Base-by-base conservation (phyloP, 1,140 invertebrate genomes). In the Battus philenor region DNA sequence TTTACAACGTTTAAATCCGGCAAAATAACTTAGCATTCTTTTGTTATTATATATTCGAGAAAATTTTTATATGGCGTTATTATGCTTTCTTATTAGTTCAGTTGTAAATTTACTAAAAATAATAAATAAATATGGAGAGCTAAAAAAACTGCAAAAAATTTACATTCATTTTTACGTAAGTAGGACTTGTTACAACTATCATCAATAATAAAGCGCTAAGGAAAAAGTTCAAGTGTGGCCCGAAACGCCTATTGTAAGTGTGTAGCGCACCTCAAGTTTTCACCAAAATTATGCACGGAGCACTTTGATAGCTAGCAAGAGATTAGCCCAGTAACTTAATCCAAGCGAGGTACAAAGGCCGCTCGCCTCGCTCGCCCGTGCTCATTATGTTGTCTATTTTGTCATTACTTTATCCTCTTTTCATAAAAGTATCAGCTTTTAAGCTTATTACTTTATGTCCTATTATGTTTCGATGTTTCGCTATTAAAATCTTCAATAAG, bases 371-470 rank as follows among this genome's bases (percentile, higher is more conserved):
- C 36, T 26, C 36, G 36, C 8, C 36, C 18, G 20, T 26, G 36
- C 20, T 26, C 36, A 26, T 15, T 39, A 15, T 39, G 36, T 39
- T 39, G 36, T 39, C 22, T 39, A 13, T 16, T 39, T 39, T 39
- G 27, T 39, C 36, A 39, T 39, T 39, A 39, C 36, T 39, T 22
- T 39, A 39, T 39, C 36, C 36, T 39, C 36, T 39, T 39, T 39
- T 16, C 22, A 26, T 39, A 16, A 39, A 26, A 39, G 22, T 39
- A 39, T 39, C 22, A 39, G 36, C 22, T 27, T 27, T 27, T 27
- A 8, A 27, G 24, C 24, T 27, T 27, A 27, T 27, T 27, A 27
- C 4, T 2, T n/a, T 4, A n/a, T 26, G 36, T 11, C 11, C 12
- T 26, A 26, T 26, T 26, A 15, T 13, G 4, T 7, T 8, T 11